Percentiles rank a stretch among this genome's conserved stretches.
These are phyloP conservation scores for Rhizomys pruinosus DNA, from an alignment of 2,113 vertebrate genomes.

Conservation along the genomic window DNA sequence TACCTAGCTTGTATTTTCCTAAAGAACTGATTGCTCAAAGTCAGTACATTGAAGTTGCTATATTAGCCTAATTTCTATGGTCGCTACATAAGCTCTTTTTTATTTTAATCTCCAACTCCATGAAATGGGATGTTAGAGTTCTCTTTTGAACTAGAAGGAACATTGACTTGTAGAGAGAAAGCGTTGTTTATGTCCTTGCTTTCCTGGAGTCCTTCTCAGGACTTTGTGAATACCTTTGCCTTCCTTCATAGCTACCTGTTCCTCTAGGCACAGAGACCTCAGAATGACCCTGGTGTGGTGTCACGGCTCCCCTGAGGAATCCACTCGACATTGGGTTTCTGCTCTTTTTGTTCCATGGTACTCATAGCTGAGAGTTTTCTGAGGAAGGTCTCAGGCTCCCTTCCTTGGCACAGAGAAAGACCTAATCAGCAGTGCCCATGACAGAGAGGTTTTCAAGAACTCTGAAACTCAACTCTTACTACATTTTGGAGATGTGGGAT, in stretches of 20 bases:
- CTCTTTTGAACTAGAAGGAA: neutral
- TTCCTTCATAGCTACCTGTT: neutral
- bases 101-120: neutral
- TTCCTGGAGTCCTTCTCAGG: neutral
- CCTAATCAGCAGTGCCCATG: accelerated
- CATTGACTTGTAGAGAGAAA: neutral
- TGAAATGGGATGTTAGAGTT: neutral
- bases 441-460: neutral
- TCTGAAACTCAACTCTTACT: neutral
- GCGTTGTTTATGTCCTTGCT: neutral
- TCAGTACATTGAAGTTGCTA: neutral
- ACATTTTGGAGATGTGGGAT: too few relatives aligned
- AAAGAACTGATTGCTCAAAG: neutral
- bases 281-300: accelerated
- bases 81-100: too few relatives aligned
- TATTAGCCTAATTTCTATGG: neutral
- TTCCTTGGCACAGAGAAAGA: neutral
- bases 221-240: neutral
- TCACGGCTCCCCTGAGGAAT: neutral
- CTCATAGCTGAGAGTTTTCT: neutral
- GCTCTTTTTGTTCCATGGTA: neutral
- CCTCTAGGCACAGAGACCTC: neutral
- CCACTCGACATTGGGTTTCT: neutral
- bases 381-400: too few relatives aligned
- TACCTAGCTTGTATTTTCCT: neutral